Evolutionary conservation across 2,113 vertebrate species (phyloP).

Genomic region (Strigops habroptila): DNA sequence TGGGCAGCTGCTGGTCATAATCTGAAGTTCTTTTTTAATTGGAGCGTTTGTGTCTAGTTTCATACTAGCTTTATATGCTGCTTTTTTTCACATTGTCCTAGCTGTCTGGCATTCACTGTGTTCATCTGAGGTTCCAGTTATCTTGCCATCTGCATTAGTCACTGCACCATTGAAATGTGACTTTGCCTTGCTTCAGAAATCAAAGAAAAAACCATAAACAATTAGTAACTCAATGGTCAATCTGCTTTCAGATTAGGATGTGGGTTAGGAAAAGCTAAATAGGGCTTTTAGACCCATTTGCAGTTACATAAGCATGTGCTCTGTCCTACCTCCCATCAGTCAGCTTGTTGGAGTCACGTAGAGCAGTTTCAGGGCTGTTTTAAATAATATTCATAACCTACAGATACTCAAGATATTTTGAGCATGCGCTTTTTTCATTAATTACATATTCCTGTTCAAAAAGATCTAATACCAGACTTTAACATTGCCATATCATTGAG

Average conservation of each 20-base stretch:
- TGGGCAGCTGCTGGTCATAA: background rate
- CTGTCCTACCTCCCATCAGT: background rate
- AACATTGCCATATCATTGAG: background rate
- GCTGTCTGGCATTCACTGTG: background rate
- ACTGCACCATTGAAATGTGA: background rate
- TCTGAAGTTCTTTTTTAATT: slow-evolving; percentile 16
- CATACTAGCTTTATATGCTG: background rate
- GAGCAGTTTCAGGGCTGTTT: background rate
- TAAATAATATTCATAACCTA: background rate
- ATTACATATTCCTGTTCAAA: background rate
- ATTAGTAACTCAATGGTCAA: background rate
- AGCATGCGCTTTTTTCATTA: background rate
- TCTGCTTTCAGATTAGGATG: background rate
- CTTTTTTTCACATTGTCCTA: background rate
- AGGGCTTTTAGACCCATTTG: background rate
- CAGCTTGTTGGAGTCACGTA: background rate
- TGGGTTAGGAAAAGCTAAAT: background rate
- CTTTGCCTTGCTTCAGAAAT: slow-evolving; percentile 5
- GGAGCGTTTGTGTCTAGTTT: background rate
- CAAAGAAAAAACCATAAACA: slow-evolving; percentile 4
- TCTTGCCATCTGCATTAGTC: background rate
- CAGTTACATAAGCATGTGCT: background rate
- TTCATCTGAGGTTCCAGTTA: background rate
- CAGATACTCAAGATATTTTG: background rate
- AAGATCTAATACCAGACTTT: background rate